Conservation (phyloP, 2,113 vertebrate species). For the Setophaga coronata region DNA sequence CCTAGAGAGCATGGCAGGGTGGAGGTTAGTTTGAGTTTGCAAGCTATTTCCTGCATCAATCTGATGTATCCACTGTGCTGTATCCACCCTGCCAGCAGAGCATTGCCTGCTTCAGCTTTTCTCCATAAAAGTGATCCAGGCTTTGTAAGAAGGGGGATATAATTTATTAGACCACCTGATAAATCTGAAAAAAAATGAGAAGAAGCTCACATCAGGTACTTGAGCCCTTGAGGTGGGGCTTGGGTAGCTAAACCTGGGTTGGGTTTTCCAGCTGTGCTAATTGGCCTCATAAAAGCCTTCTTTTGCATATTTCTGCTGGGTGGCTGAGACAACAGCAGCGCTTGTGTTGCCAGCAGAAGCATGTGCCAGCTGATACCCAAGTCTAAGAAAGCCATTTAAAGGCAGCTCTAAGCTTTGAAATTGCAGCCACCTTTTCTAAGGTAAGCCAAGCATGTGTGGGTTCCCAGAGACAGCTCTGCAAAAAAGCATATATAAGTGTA, state of each 20-base stretch:
- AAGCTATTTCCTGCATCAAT: not conserved
- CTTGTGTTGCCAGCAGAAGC: not conserved
- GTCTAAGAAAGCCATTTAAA: not conserved
- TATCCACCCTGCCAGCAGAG: not conserved
- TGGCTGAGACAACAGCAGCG: not conserved
- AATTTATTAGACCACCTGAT: not conserved
- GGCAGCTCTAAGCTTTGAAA: not conserved
- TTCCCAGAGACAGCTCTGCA: not conserved
- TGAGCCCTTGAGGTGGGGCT: not conserved
- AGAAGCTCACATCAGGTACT: not conserved
- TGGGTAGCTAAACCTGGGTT: not conserved
- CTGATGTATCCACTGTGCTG: not conserved
- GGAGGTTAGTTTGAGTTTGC: accelerated
- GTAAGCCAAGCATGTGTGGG: not conserved
- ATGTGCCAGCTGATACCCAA: not conserved
- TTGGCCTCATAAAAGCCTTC: not conserved
- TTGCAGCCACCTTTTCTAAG: not conserved
- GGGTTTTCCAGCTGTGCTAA: not conserved
- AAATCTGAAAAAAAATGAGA: not conserved
- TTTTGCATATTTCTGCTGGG: not conserved
- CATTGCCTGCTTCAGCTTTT: not conserved
- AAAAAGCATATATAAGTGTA: not conserved
- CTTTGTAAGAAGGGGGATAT: not conserved
- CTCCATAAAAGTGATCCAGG: not conserved
- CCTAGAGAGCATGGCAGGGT: not conserved